Evolutionary conservation across 2,797 vertebrate genomes (phyloP).

Genomic region (Rachycentron canadum): DNA sequence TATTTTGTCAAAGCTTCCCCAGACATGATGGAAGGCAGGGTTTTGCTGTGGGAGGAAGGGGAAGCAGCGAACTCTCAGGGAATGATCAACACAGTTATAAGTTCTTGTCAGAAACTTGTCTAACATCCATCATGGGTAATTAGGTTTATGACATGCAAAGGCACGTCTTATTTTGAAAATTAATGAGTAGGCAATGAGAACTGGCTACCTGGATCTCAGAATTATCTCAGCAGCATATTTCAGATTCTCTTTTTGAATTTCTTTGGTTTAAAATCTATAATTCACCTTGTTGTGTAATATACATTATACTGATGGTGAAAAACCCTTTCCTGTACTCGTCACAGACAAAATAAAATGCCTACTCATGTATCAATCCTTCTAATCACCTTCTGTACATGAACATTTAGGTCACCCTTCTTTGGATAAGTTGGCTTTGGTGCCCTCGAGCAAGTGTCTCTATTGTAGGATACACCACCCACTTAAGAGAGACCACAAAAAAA

Average conservation of each 20-base stretch:
- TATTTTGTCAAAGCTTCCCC: slow-evolving; percentile 78
- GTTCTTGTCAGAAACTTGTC: slow-evolving; percentile 72
- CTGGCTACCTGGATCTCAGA: slow-evolving; percentile 22
- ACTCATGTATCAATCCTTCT: slow-evolving; percentile 50
- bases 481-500: slow-evolving; percentile 38
- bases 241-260: slow-evolving; percentile 40
- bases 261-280: slow-evolving; percentile 32
- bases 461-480: slow-evolving; percentile 60
- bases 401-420: slow-evolving; percentile 69
- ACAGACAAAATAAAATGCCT: slow-evolving; percentile 35
- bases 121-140: slow-evolving; percentile 72
- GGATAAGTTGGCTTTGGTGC: slow-evolving; percentile 43
- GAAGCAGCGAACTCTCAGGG: slow-evolving; percentile 51
- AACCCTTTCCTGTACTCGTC: background rate
- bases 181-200: slow-evolving; percentile 47
- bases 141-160: slow-evolving; percentile 67
- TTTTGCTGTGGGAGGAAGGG: slow-evolving; percentile 56
- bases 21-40: slow-evolving; percentile 62
- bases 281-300: slow-evolving; percentile 46
- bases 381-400: slow-evolving; percentile 52
- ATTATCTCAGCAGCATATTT: slow-evolving; percentile 42
- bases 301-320: slow-evolving; percentile 13
- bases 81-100: slow-evolving; percentile 75
- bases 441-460: slow-evolving; percentile 57
- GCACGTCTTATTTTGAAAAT: slow-evolving; percentile 69